Conservation (phyloP, 2,113 vertebrate species). For the Phalacrocorax brasilianus region DNA sequence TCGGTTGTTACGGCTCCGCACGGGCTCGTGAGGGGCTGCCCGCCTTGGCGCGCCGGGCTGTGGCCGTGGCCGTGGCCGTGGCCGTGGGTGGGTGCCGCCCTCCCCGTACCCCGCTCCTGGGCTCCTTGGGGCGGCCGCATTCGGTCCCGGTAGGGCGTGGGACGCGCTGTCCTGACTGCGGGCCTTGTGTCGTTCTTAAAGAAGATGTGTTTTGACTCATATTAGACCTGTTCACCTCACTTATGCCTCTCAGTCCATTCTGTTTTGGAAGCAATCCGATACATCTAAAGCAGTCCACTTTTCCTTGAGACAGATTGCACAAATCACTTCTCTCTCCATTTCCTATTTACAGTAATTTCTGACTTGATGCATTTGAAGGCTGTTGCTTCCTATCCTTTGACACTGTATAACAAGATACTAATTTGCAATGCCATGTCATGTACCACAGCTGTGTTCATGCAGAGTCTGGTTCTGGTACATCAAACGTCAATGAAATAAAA, state of each 20-base stretch:
- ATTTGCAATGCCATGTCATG: background rate
- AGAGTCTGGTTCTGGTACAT: background rate
- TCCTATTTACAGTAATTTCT: background rate
- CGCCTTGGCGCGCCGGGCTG: too few species aligned
- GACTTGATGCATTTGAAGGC: background rate
- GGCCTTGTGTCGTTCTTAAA: rapidly evolving
- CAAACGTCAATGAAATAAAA: background rate
- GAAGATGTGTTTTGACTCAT: background rate
- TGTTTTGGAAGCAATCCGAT: background rate
- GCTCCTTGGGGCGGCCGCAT: too few species aligned
- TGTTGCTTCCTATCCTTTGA: background rate
- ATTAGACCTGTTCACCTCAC: background rate
- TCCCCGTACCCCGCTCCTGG: too few species aligned
- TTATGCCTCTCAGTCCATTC: background rate
- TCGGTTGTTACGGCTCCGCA: background rate
- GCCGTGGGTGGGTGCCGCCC: too few species aligned
- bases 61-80: too few species aligned
- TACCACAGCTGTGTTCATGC: background rate
- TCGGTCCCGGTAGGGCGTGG: rapidly evolving
- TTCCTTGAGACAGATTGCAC: background rate
- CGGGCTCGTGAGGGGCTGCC: too few species aligned
- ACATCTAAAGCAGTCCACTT: background rate
- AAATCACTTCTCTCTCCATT: background rate
- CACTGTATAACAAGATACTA: background rate
- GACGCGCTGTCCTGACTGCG: rapidly evolving